Percentiles rank a stretch among this genome's conserved stretches.
These are phyloP conservation scores for Drusus annulatus DNA, from an alignment of 1,140 invertebrate genomes.

Conservation along the genomic window DNA sequence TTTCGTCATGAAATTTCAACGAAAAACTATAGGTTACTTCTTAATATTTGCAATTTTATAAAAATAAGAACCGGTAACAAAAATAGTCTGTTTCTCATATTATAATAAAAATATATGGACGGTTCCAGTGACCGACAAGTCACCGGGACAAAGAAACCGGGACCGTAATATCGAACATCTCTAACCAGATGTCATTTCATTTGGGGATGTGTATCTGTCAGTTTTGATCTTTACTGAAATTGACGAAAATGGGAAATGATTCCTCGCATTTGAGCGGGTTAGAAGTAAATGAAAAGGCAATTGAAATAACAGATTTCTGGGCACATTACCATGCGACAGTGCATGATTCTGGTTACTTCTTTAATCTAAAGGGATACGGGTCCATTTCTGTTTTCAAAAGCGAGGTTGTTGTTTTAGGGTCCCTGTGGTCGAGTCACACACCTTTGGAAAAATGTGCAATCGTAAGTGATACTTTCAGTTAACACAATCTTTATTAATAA, in stretches of 20 bases:
- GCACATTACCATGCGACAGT: constrained; percentile 79
- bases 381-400: constrained; percentile 83
- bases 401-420: constrained; percentile 73
- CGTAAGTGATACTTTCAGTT: constrained; percentile 67
- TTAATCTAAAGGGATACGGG: constrained; percentile 72
- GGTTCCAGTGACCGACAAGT: too few species aligned
- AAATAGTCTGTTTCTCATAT: too few species aligned
- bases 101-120: too few species aligned
- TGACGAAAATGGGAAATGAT: constrained; percentile 80
- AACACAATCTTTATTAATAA: background rate
- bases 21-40: too few species aligned
- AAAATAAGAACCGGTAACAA: too few species aligned
- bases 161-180: too few species aligned
- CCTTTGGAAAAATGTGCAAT: constrained; percentile 83
- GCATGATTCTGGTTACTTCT: constrained; percentile 70
- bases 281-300: constrained; percentile 81
- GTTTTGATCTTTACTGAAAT: constrained; percentile 1
- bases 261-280: constrained; percentile 80
- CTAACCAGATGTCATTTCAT: background rate
- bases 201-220: constrained; percentile 29
- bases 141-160: too few species aligned
- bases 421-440: constrained; percentile 76
- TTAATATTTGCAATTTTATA: too few species aligned
- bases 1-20: too few species aligned
- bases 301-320: constrained; percentile 85